phyloP scores from a whole-genome alignment of 1,140 invertebrate species.

The Aphelenchoides fujianensis region DNA sequence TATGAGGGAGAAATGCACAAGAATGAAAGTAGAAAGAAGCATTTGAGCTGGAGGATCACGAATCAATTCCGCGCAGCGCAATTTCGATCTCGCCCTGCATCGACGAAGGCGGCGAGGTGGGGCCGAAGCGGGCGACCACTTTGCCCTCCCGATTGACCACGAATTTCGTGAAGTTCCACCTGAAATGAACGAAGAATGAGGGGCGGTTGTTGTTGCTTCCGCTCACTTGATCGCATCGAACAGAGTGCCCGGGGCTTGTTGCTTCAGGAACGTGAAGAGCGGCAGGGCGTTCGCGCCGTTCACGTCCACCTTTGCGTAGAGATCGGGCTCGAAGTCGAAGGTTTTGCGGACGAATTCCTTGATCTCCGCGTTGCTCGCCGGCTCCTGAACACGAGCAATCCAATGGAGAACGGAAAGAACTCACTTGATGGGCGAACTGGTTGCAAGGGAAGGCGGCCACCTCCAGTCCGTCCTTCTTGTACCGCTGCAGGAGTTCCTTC shows the following conservation, averaged over 20 bases:
- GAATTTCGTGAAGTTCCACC: slow-evolving; percentile 54
- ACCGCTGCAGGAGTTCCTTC: slow-evolving; percentile 43
- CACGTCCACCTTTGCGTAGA: slow-evolving; percentile 51
- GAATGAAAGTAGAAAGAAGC: too few relatives aligned
- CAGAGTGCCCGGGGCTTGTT: slow-evolving; percentile 33
- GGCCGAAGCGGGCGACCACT: not conserved
- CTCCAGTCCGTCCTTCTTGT: slow-evolving; percentile 44
- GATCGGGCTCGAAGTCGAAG: slow-evolving; percentile 47
- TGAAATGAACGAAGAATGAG: too few relatives aligned
- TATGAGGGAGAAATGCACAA: too few relatives aligned
- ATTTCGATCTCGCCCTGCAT: not conserved
- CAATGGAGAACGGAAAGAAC: not conserved
- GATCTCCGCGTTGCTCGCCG: slow-evolving; percentile 36
- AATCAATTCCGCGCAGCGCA: not conserved
- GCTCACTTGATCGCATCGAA: slow-evolving; percentile 50
- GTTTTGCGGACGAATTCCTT: slow-evolving; percentile 46
- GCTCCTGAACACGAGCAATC: slow-evolving; percentile 35
- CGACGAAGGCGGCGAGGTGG: not conserved
- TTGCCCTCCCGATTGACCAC: slow-evolving; percentile 28
- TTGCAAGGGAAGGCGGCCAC: slow-evolving; percentile 52
- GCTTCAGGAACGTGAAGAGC: slow-evolving; percentile 47
- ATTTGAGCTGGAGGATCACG: too few relatives aligned
- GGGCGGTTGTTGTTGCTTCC: too few relatives aligned
- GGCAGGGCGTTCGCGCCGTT: slow-evolving; percentile 45
- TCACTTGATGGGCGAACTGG: slow-evolving; percentile 41